A percentile compares a stretch with the other conserved stretches of the same genome.
phyloP scores from a whole-genome alignment of 2,113 vertebrate species.

The Ageneiosus marmoratus region DNA sequence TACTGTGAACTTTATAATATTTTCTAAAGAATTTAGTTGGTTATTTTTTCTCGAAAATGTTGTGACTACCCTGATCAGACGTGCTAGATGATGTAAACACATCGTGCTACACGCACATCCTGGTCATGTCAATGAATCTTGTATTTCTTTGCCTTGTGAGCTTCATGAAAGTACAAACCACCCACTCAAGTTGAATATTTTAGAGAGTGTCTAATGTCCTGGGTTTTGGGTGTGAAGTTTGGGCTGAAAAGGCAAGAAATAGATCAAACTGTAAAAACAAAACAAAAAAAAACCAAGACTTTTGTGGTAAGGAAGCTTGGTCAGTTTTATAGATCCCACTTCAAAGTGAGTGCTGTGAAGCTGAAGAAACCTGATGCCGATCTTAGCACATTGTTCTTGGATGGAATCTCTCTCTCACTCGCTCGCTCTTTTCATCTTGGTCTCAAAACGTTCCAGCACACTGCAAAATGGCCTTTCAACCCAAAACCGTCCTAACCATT shows the following conservation, averaged over 20 bases:
- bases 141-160: background rate
- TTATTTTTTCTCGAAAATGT: background rate
- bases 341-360: slow-evolving; percentile 8
- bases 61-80: background rate
- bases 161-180: background rate
- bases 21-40: background rate
- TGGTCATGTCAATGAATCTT: background rate
- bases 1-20: background rate
- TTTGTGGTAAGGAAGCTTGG: background rate
- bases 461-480: background rate
- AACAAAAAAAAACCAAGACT: background rate
- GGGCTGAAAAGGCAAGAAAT: background rate
- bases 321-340: slow-evolving; percentile 24
- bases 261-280: background rate
- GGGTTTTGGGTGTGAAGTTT: background rate
- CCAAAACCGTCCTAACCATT: background rate
- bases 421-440: slow-evolving; percentile 17
- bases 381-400: slow-evolving; percentile 29
- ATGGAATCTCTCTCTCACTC: background rate
- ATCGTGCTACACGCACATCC: background rate
- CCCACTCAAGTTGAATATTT: background rate
- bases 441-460: slow-evolving; percentile 24
- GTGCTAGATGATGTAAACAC: background rate
- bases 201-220: background rate
- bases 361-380: slow-evolving; percentile 18